These are phyloP conservation scores for Liasis olivaceus DNA, from an alignment of 2,797 vertebrate species.

Conservation along the genomic window DNA sequence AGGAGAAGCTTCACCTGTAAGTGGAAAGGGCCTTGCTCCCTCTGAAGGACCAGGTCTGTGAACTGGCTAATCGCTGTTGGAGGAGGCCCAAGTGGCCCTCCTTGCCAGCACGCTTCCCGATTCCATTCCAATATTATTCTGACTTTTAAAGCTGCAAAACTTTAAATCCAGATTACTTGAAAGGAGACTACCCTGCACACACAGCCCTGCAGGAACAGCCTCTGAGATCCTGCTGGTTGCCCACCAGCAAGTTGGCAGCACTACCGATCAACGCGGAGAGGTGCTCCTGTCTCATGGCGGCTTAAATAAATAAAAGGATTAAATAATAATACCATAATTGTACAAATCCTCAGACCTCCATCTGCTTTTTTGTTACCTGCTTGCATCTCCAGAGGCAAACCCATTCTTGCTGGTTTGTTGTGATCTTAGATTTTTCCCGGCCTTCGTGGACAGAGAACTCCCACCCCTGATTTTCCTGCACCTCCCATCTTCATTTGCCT, in stretches of 20 bases:
- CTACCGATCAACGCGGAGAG: accelerated
- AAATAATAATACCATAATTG: neutral
- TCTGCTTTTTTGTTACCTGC: neutral
- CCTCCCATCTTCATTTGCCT: neutral
- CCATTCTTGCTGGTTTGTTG: neutral
- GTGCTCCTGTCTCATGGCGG: neutral
- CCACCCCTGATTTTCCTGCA: neutral
- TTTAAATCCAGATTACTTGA: neutral
- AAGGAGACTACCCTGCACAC: neutral
- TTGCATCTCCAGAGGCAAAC: neutral
- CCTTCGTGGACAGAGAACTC: neutral
- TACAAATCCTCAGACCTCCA: neutral
- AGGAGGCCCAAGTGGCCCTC: too few species aligned
- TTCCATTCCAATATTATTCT: neutral
- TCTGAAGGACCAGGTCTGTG: neutral
- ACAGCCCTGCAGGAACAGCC: neutral
- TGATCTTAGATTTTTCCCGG: neutral
- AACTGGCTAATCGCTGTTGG: neutral
- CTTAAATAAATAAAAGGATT: neutral
- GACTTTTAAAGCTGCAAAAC: neutral
- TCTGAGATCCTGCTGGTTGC: neutral
- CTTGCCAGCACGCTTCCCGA: neutral
- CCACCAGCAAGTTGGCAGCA: neutral
- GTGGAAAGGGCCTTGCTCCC: neutral
- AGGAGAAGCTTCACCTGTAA: neutral